Percentiles rank a stretch among this genome's conserved stretches.
These are phyloP conservation scores for Hesperia comma DNA, from an alignment of 2,888 invertebrate genomes.

Conservation along the genomic window DNA sequence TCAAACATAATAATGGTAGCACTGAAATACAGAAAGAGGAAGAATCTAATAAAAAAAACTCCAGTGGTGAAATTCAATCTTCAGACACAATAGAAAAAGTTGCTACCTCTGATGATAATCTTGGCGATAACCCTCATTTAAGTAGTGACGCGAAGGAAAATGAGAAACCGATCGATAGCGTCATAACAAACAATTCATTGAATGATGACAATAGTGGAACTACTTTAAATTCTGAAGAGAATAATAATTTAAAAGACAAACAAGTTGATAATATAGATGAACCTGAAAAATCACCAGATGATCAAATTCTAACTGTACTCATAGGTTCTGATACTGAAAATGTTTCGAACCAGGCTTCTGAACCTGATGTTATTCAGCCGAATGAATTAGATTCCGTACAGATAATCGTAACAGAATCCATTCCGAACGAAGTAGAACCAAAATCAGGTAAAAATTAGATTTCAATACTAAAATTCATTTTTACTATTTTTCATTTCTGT, in stretches of 20 bases:
- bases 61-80: background rate
- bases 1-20: background rate
- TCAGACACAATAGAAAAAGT: background rate
- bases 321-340: background rate
- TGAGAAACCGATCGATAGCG: background rate
- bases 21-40: background rate
- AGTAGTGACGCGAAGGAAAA: background rate
- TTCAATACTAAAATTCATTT: background rate
- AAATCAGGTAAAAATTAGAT: background rate
- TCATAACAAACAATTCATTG: background rate
- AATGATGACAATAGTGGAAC: background rate
- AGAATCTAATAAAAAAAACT: background rate
- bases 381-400: background rate
- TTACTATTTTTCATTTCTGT: background rate
- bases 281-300: conserved; percentile 13
- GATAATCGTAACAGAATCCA: background rate
- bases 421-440: background rate
- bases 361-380: background rate
- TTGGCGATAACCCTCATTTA: background rate
- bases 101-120: background rate
- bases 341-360: background rate
- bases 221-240: background rate
- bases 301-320: conserved; percentile 16
- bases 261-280: conserved; percentile 4
- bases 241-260: background rate